These are phyloP conservation scores for Paratrypauchen microcephalus DNA, from an alignment of 2,797 vertebrate genomes.

Conservation along the genomic window DNA sequence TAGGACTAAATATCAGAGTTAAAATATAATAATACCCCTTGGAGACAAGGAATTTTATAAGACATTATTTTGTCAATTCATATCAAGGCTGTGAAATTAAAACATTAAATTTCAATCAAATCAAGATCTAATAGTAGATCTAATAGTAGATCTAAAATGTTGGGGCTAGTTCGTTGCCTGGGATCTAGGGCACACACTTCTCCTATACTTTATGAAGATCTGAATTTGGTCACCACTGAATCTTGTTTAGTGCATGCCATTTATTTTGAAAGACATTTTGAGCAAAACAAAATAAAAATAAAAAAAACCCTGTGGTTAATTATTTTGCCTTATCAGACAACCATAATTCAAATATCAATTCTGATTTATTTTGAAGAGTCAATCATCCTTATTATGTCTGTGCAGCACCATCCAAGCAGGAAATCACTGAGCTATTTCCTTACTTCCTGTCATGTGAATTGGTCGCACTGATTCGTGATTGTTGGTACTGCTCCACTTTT, in stretches of 20 bases:
- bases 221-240: too few relatives aligned
- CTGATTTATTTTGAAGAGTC: background rate
- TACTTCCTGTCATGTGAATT: slow-evolving; percentile 38
- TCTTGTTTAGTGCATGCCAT: too few relatives aligned
- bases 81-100: background rate
- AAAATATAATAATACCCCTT: too few relatives aligned
- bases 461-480: slow-evolving; percentile 6
- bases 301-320: too few relatives aligned
- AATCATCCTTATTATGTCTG: background rate
- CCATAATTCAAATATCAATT: background rate
- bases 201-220: too few relatives aligned
- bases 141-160: background rate
- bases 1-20: background rate
- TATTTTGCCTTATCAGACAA: too few relatives aligned
- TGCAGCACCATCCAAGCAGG: background rate
- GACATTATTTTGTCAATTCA: background rate
- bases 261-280: too few relatives aligned
- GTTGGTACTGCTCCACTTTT: slow-evolving; percentile 15
- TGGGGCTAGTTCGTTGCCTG: background rate
- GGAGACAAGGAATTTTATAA: background rate
- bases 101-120: background rate
- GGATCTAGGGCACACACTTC: too few relatives aligned
- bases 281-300: too few relatives aligned
- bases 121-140: background rate
- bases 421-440: slow-evolving; percentile 19